Evolutionary conservation across 2,888 invertebrate species (phyloP).

Genomic region (Euzetes globulus): DNA sequence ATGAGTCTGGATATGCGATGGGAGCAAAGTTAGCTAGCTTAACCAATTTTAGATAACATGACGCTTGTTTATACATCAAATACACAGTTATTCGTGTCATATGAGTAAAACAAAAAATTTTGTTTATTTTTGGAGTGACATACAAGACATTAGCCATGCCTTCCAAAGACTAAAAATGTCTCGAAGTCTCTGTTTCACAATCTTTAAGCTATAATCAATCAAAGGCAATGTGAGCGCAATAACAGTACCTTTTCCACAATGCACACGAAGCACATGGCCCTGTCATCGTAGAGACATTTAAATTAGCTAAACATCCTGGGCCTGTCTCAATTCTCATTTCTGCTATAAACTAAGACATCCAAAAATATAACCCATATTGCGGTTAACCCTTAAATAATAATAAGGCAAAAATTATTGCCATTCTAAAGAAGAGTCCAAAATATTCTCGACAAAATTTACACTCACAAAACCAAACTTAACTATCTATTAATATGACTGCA

Average conservation of each 20-base stretch:
- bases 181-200: slow-evolving; percentile 28
- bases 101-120: slow-evolving; percentile 8
- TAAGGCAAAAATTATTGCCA: background rate
- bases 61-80: slow-evolving; percentile 23
- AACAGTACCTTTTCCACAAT: slow-evolving; percentile 22
- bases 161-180: slow-evolving; percentile 23
- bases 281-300: slow-evolving; percentile 27
- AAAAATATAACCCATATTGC: slow-evolving; percentile 21
- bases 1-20: background rate
- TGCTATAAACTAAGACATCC: slow-evolving; percentile 2
- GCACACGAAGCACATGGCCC: slow-evolving; percentile 27
- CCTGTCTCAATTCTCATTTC: background rate
- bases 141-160: slow-evolving; percentile 22
- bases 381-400: slow-evolving; percentile 25
- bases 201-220: slow-evolving; percentile 22
- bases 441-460: too few relatives aligned
- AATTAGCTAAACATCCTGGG: slow-evolving; percentile 26
- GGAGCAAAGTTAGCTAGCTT: background rate
- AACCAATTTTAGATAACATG: background rate
- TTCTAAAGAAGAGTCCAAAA: background rate
- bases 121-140: slow-evolving; percentile 28
- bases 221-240: slow-evolving; percentile 1
- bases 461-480: background rate
- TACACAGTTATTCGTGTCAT: slow-evolving; percentile 27
- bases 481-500: too few relatives aligned